Evolutionary conservation across 2,113 vertebrate species (phyloP).

Genomic region (Thalassarche chlororhynchos): DNA sequence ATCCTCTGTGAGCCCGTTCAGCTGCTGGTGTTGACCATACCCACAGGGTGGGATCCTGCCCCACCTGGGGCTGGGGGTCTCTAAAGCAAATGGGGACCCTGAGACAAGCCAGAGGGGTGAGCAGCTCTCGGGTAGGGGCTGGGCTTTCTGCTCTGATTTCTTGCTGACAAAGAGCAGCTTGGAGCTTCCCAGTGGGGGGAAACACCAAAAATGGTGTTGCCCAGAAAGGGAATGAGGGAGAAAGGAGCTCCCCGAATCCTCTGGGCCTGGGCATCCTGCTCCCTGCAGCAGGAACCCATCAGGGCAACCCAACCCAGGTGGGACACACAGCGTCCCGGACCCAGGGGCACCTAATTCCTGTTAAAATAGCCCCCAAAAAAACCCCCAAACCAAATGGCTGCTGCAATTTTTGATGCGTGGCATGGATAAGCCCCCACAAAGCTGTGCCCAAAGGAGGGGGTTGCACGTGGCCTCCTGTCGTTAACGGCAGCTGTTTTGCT

Average conservation of each 20-base stretch:
- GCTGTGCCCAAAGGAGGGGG: not conserved
- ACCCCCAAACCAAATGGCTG: not conserved
- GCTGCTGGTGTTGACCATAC: not conserved
- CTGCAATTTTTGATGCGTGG: not conserved
- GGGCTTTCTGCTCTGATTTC: not conserved
- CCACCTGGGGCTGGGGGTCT: not conserved
- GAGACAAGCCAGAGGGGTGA: not conserved
- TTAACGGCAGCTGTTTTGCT: not conserved
- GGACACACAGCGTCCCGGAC: rapidly evolving
- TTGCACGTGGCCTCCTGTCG: not conserved
- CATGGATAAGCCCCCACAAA: no score
- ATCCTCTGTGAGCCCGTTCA: not conserved
- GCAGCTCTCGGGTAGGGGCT: not conserved
- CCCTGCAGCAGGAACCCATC: not conserved
- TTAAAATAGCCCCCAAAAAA: not conserved
- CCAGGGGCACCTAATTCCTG: not conserved
- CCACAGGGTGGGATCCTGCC: not conserved
- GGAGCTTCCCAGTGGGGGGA: not conserved
- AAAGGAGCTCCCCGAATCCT: not conserved
- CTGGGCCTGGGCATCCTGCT: not conserved
- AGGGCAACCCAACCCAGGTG: not conserved
- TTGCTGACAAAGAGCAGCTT: not conserved
- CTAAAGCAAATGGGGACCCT: not conserved
- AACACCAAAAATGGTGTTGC: not conserved
- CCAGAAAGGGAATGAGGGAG: not conserved